Conservation (phyloP, 1,140 invertebrate species). For the Caenorhabditis tropicalis region DNA sequence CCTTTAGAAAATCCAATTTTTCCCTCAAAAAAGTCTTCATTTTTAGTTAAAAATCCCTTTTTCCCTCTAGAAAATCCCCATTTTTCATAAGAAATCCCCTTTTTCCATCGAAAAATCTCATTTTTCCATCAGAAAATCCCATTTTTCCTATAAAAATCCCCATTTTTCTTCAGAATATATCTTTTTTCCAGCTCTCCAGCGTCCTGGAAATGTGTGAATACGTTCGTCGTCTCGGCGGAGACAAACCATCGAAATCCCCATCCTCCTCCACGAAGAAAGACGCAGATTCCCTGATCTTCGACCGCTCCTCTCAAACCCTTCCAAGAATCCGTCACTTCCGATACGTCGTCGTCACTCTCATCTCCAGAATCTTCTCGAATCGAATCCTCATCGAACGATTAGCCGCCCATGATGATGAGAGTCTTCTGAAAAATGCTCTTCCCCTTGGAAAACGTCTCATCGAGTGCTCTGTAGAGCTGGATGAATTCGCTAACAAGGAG, state of each 20-base stretch:
- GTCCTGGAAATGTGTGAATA: constrained; percentile 40
- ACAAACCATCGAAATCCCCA: neutral
- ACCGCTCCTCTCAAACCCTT: constrained; percentile 3
- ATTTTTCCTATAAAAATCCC: no score
- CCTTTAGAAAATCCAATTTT: no score
- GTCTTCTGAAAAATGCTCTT: constrained; percentile 34
- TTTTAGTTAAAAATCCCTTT: no score
- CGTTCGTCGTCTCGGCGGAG: constrained; percentile 42
- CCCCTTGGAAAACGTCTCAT: constrained; percentile 52
- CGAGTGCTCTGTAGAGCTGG: constrained; percentile 51
- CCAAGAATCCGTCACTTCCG: constrained; percentile 56
- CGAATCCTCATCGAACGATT: constrained; percentile 21
- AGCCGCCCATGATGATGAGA: constrained; percentile 41
- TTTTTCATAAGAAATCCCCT: no score
- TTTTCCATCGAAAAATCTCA: no score
- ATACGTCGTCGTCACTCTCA: constrained; percentile 52
- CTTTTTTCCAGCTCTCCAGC: constrained; percentile 10
- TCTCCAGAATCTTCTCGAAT: constrained; percentile 47
- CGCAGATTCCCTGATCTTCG: constrained; percentile 36
- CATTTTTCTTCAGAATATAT: neutral
- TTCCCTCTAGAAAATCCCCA: no score
- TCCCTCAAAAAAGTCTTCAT: no score
- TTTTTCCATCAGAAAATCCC: no score
- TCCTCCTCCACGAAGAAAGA: neutral
- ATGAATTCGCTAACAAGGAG: constrained; percentile 50